A percentile compares a stretch with the other conserved stretches of the same genome.
These are phyloP conservation scores for Cheilosia urbana DNA, from an alignment of 2,888 invertebrate species.

Conservation along the genomic window DNA sequence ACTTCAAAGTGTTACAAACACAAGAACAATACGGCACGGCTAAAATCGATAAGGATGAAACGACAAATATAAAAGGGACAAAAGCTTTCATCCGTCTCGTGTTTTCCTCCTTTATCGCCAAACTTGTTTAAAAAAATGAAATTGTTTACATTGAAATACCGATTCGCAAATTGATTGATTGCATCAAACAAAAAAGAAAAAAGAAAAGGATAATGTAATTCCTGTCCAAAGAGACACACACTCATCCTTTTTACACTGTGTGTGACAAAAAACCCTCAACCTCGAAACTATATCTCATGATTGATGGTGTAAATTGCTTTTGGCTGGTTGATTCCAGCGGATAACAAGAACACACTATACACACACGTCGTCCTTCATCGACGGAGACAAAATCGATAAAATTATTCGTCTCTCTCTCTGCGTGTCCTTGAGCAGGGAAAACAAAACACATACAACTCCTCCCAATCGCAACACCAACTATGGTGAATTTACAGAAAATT, in stretches of 20 bases:
- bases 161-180: slow-evolving; percentile 64
- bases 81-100: slow-evolving; percentile 27
- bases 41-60: slow-evolving; percentile 34
- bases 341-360: slow-evolving; percentile 22
- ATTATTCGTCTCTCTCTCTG: slow-evolving; percentile 50
- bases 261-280: neutral
- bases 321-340: slow-evolving; percentile 56
- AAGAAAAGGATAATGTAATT: slow-evolving; percentile 60
- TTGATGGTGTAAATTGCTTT: slow-evolving; percentile 71
- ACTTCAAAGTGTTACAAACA: slow-evolving; percentile 36
- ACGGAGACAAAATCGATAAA: slow-evolving; percentile 62
- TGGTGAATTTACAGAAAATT: slow-evolving; percentile 44
- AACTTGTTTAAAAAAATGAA: too few relatives aligned
- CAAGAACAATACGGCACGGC: neutral
- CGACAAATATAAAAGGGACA: slow-evolving; percentile 10
- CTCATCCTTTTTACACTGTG: neutral
- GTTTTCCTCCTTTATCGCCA: neutral
- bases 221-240: slow-evolving; percentile 48
- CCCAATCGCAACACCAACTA: slow-evolving; percentile 34
- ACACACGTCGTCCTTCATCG: neutral
- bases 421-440: slow-evolving; percentile 49
- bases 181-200: slow-evolving; percentile 23
- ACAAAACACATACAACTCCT: neutral
- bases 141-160: slow-evolving; percentile 53
- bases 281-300: slow-evolving; percentile 34